These are phyloP conservation scores for Nemopilema nomurai DNA, from an alignment of 30 jellyfish, hydroid and myxozoan species.

Conservation along the genomic window DNA sequence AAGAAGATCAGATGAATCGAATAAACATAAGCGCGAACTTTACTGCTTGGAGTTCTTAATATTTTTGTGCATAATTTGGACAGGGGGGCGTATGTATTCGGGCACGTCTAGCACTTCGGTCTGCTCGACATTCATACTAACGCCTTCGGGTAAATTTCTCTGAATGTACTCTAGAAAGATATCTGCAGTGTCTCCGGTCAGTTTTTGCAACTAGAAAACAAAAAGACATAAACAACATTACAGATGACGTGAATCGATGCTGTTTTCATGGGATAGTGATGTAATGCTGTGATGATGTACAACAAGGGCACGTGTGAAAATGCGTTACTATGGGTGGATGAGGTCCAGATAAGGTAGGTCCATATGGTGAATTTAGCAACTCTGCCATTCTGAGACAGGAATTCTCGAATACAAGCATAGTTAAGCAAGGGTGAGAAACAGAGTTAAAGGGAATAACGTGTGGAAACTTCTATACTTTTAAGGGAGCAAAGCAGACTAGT, in stretches of 20 bases:
- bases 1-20: background rate
- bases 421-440: no score
- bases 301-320: no score
- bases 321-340: no score
- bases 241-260: background rate
- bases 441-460: no score
- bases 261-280: no score
- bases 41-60: slow-evolving; percentile 27
- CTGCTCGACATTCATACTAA: slow-evolving; percentile 93
- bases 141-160: slow-evolving; percentile 95
- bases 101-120: slow-evolving; percentile 84
- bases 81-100: slow-evolving; percentile 70
- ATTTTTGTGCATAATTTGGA: slow-evolving; percentile 42
- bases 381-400: no score
- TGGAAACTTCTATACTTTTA: no score
- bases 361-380: no score
- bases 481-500: no score
- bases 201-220: slow-evolving; percentile 50
- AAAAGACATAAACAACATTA: background rate
- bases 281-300: no score
- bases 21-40: background rate
- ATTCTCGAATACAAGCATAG: no score
- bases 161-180: slow-evolving; percentile 84
- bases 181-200: slow-evolving; percentile 92
- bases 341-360: no score